A percentile compares a stretch with the other conserved stretches of the same genome.
These are phyloP conservation scores for Eumacrocentrus americanus DNA, from an alignment of 2,888 invertebrate genomes.

Conservation along the genomic window DNA sequence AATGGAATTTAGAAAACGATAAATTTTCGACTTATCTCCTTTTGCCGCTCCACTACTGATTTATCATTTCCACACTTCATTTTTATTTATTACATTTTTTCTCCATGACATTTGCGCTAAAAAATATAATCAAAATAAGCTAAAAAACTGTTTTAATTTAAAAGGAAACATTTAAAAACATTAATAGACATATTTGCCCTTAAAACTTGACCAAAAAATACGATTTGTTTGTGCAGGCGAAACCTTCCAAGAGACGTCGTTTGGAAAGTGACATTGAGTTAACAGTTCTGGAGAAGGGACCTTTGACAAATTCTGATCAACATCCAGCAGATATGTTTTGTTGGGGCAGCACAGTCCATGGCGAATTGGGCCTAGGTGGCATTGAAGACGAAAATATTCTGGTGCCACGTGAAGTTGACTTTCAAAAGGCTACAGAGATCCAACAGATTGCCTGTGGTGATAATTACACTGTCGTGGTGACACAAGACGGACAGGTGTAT, in stretches of 20 bases:
- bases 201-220: not conserved
- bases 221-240: conserved; percentile 42
- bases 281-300: conserved; percentile 24
- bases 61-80: no score
- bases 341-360: conserved; percentile 80
- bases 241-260: conserved; percentile 45
- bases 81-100: no score
- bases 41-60: no score
- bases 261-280: conserved; percentile 37
- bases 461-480: conserved; percentile 80
- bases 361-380: conserved; percentile 80
- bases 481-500: conserved; percentile 79
- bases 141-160: no score
- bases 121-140: no score
- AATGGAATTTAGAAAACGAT: no score
- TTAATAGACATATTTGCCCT: not conserved
- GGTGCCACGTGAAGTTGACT: conserved; percentile 61
- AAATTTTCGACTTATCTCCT: no score
- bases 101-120: no score
- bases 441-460: conserved; percentile 75
- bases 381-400: conserved; percentile 73
- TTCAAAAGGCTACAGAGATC: conserved; percentile 56
- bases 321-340: conserved; percentile 67
- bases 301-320: no score
- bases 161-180: not conserved